A percentile compares a stretch with the other conserved stretches of the same genome.
These are phyloP conservation scores for Polyploca ridens DNA, from an alignment of 2,888 invertebrate species.

Conservation along the genomic window DNA sequence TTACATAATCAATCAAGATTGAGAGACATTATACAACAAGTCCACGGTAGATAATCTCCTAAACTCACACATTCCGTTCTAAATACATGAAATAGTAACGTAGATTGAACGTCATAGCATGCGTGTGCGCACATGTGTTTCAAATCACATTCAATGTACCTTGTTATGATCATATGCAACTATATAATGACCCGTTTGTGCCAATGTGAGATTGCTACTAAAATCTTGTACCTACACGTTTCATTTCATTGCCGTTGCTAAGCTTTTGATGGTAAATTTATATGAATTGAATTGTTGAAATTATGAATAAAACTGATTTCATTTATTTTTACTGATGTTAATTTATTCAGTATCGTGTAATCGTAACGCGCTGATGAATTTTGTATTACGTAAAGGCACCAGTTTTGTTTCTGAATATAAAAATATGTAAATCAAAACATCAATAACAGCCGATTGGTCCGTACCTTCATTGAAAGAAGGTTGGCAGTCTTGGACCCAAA, in stretches of 20 bases:
- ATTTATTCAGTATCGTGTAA: too few species aligned
- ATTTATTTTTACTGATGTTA: background rate
- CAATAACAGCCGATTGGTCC: too few species aligned
- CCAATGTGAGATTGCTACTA: slow-evolving; percentile 36
- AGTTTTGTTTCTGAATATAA: too few species aligned
- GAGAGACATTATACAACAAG: background rate
- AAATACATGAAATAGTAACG: slow-evolving; percentile 16
- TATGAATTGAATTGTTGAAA: slow-evolving; percentile 15
- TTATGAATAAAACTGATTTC: background rate
- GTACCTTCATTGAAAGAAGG: too few species aligned
- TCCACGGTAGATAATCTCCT: background rate
- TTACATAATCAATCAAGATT: slow-evolving; percentile 1
- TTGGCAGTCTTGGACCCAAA: too few species aligned
- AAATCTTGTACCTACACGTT: slow-evolving; percentile 25
- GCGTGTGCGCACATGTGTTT: slow-evolving; percentile 47
- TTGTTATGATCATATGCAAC: slow-evolving; percentile 44
- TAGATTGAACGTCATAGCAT: slow-evolving; percentile 19
- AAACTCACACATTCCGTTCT: slow-evolving; percentile 8
- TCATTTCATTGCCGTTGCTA: slow-evolving; percentile 14
- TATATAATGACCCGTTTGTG: slow-evolving; percentile 47
- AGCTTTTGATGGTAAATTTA: slow-evolving; percentile 13
- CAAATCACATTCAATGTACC: slow-evolving; percentile 50
- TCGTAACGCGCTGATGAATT: too few species aligned
- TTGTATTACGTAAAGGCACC: too few species aligned
- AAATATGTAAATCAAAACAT: too few species aligned